These are phyloP conservation scores for Aptenodytes patagonicus DNA, from an alignment of 2,113 vertebrate genomes.

Conservation along the genomic window DNA sequence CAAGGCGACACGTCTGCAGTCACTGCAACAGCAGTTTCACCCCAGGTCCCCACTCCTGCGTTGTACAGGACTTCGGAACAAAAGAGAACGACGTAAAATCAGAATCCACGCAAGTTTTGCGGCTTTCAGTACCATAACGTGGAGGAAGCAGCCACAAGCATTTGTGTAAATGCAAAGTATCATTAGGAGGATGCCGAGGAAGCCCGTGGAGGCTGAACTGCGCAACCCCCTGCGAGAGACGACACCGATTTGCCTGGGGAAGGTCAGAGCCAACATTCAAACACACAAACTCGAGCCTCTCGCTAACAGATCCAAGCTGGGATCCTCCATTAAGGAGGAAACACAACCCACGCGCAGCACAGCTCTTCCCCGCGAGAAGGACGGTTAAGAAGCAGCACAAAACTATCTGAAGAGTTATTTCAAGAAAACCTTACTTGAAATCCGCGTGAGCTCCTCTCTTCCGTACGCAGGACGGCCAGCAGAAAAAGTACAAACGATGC, in stretches of 20 bases:
- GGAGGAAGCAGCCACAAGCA: not conserved
- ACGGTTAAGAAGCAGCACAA: not conserved
- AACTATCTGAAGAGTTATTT: not conserved
- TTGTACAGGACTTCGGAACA: not conserved
- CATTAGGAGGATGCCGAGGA: fast-evolving
- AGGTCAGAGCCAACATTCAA: not conserved
- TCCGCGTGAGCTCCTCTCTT: not conserved
- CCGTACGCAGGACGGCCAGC: fast-evolving
- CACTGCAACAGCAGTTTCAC: not conserved
- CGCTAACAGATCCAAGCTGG: not conserved
- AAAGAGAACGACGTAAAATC: fast-evolving
- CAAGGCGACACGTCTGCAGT: not conserved
- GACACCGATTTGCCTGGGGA: fast-evolving
- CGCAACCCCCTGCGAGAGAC: fast-evolving
- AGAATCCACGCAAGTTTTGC: not conserved
- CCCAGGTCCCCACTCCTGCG: not conserved
- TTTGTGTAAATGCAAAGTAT: fast-evolving
- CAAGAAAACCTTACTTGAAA: not conserved
- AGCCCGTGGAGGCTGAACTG: not conserved
- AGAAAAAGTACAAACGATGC: fast-evolving
- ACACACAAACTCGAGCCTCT: not conserved
- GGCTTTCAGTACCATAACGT: fast-evolving
- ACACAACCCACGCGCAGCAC: not conserved
- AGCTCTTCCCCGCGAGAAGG: fast-evolving
- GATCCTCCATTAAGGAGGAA: not conserved